Base-by-base conservation (phyloP, 2,888 invertebrate genomes). In the Aleiodes testaceus region DNA sequence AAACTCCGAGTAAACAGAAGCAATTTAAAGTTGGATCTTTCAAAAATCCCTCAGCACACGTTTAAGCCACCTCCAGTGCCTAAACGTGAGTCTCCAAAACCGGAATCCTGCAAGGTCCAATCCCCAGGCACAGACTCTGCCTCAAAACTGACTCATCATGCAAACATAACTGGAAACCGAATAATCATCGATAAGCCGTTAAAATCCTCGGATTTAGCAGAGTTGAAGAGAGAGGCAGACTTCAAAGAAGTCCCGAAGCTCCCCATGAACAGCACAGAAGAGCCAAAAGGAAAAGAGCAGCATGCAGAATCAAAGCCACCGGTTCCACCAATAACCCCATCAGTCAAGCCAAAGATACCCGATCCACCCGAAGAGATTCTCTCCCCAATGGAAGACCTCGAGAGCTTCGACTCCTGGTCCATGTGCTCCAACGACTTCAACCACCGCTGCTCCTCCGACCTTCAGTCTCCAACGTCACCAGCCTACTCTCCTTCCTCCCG, bases 351-450 rank as follows among this genome's bases (percentile, higher is more conserved):
- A 16, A 71, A 47, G 36, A 20, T 36, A 4, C 20, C 67, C 18
- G 70, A 75, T 44, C 61, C 53, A 16, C 71, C 65, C 1, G 79
- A 79, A 16, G 79, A 79, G 9, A 74, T 77, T 52, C 75, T 91
- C 69, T 92, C 92, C 0, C 92, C 92, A n/a, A 89, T 89, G 14
- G 92, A 92, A 76, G 92, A 92, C 47, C 78, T 80, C 0, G 86
- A 86, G 59, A 89, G 89, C 77, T 91, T 91, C 77, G 93, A 93
- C 80, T 91, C 92, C 36, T 92, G 92, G 91, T 93, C 92, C 0
- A 88, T 90, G 22, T 92, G 92, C 78, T 93, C 93, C 0, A 92
- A 83, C 0, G 86, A 87, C 61, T 50, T 83, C 36, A 85, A 82
- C 70, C 82, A 83, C 18, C 79, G 81, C 9, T 78, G 82, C 3